Evolutionary conservation across 2,797 vertebrate genomes (phyloP), one percentile per base, ranked within the genome.

Genomic region (Gallinago stenura): DNA sequence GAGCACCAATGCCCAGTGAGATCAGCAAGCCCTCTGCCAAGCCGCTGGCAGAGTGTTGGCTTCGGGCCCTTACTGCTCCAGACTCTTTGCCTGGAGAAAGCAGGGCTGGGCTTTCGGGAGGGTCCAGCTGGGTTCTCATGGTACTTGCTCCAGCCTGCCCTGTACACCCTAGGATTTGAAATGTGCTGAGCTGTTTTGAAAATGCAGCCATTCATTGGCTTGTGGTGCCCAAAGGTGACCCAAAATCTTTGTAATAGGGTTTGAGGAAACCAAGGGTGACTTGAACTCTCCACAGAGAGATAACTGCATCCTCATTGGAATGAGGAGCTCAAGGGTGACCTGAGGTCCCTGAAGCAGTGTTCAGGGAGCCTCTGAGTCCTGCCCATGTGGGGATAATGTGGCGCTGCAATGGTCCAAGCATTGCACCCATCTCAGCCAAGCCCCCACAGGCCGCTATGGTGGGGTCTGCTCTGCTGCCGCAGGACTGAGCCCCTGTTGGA

Each of bases 71-170:
- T 25, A 14, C 43, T 45, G 37, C 57, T 71, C 18, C 0, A 0
- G 46, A 9, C 26, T 30, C 33, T 71, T n/a, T 31, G 58, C 13
- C 50, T 10, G n/a, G 17, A 50, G 13, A 66, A 35, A 43, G 72
- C 0, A 0, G 0, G 26, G 12, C 35, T 41, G 13, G 16, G 10
- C 31, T 73, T 64, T 33, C 15, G 5, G 19, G 17, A 41, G 9
- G 2, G 1, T 4, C 45, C 0, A 0, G 10, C 9, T 13, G 11
- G 15, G 19, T 15, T 54, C 19, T 65, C 77, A 10, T 0, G 7
- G 61, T 6, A 3, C 10, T 17, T 0, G 0, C 45, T 69, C 14
- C 65, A 87, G 60, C 20, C 60, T 70, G 33, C 20, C 15, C 60
- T 18, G 5, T 10, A 35, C 7, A 41, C 18, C 51, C 9, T 0